These are phyloP conservation scores for Pelecanoides urinatrix DNA, from an alignment of 2,113 vertebrate genomes.

Conservation along the genomic window DNA sequence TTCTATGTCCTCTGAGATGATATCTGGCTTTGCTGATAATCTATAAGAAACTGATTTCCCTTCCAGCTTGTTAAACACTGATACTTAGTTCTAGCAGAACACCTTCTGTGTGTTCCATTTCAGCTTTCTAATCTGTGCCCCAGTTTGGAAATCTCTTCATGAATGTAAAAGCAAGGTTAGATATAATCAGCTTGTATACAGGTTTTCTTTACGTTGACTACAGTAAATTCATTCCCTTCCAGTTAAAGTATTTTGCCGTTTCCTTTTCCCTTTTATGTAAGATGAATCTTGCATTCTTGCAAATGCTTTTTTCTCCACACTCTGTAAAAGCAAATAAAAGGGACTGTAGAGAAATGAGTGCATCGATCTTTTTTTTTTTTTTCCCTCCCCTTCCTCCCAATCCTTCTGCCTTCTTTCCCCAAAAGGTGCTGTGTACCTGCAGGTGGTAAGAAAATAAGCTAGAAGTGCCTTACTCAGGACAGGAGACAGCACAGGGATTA, in stretches of 20 bases:
- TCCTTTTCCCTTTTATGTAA: neutral
- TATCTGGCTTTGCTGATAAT: slow-evolving; percentile 1
- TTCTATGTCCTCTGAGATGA: neutral
- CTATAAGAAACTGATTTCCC: neutral
- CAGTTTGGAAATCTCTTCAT: neutral
- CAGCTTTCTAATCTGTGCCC: neutral
- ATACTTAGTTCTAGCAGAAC: neutral
- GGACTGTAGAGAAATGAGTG: neutral
- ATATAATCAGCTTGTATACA: neutral
- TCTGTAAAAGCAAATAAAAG: neutral
- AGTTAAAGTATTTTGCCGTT: neutral
- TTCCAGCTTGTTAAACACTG: neutral
- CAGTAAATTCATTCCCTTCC: neutral
- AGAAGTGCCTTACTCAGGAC: rapidly evolving
- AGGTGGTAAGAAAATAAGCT: neutral
- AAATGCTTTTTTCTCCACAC: neutral
- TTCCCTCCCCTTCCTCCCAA: neutral
- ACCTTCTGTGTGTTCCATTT: neutral
- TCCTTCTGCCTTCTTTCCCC: neutral
- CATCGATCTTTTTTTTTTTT: neutral
- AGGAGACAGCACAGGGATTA: neutral
- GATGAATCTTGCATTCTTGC: neutral
- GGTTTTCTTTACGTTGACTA: neutral
- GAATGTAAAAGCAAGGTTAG: slow-evolving; percentile 13
- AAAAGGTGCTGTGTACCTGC: neutral